Evolutionary conservation across 2,888 invertebrate genomes (phyloP).

Genomic region (Scrobipalpa costella): DNA sequence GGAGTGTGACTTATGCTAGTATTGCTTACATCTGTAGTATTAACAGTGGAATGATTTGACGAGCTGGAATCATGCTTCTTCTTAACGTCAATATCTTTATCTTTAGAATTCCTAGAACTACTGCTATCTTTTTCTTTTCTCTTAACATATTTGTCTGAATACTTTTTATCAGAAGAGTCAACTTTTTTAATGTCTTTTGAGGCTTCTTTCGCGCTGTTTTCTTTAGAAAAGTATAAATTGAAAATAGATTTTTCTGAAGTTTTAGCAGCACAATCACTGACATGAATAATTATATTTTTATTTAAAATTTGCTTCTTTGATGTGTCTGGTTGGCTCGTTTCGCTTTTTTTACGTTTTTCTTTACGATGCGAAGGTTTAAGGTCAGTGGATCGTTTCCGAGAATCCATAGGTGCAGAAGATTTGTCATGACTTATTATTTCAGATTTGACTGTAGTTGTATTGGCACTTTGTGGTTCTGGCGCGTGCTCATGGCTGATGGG

Average conservation of each 20-base stretch:
- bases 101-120: slow-evolving; percentile 46
- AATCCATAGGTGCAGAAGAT: slow-evolving; percentile 46
- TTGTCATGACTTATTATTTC: slow-evolving; percentile 31
- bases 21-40: slow-evolving; percentile 54
- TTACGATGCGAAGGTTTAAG: slow-evolving; percentile 72
- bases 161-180: slow-evolving; percentile 50
- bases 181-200: slow-evolving; percentile 50
- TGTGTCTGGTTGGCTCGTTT: slow-evolving; percentile 42
- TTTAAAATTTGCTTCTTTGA: slow-evolving; percentile 45
- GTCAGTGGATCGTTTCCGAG: slow-evolving; percentile 67
- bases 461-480: background rate
- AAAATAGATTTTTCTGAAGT: slow-evolving; percentile 49
- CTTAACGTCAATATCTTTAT: slow-evolving; percentile 44
- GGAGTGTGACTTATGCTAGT: slow-evolving; percentile 41
- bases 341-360: slow-evolving; percentile 74
- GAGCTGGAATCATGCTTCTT: slow-evolving; percentile 51
- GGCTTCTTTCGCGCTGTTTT: slow-evolving; percentile 41
- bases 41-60: slow-evolving; percentile 57
- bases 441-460: slow-evolving; percentile 3
- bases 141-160: slow-evolving; percentile 69
- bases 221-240: slow-evolving; percentile 52
- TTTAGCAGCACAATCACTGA: slow-evolving; percentile 48
- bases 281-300: slow-evolving; percentile 47
- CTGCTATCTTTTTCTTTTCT: slow-evolving; percentile 53
- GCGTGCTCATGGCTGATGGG: background rate